Percentiles rank a stretch among this genome's conserved stretches.
These are phyloP conservation scores for Notothenia coriiceps DNA, from an alignment of 2,113 vertebrate species.

Conservation along the genomic window DNA sequence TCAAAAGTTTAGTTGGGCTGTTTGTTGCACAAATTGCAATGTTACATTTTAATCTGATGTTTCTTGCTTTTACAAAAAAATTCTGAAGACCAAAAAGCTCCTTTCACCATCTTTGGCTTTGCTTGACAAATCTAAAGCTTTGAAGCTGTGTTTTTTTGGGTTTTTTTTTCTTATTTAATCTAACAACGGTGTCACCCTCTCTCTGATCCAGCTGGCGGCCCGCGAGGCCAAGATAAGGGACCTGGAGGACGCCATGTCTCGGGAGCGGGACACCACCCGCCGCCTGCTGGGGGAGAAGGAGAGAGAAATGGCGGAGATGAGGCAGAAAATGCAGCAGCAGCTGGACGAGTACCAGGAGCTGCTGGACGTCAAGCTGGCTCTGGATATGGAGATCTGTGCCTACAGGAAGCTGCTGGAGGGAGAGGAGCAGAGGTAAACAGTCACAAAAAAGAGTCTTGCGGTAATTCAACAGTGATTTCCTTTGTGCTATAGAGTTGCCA, in stretches of 20 bases:
- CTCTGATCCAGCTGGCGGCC: conserved; percentile 86
- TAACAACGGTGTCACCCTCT: background rate
- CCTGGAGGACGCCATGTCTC: conserved; percentile 90
- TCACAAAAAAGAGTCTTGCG: no score
- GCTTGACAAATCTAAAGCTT: background rate
- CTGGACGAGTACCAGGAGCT: conserved; percentile 98
- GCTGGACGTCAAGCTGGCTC: conserved; percentile 95
- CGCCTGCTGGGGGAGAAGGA: conserved; percentile 93
- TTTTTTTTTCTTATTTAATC: background rate
- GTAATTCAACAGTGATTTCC: background rate
- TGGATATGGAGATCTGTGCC: conserved; percentile 98
- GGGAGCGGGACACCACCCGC: conserved; percentile 91
- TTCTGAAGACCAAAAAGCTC: no score
- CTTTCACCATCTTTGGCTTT: no score
- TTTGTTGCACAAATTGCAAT: no score
- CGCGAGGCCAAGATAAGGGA: conserved; percentile 93
- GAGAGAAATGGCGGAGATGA: conserved; percentile 94
- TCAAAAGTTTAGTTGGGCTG: no score
- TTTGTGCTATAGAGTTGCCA: no score
- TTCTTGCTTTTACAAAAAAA: no score
- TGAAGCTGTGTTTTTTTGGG: background rate
- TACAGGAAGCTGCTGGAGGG: conserved; percentile 98
- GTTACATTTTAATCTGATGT: no score
- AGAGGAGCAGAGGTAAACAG: conserved; percentile 91
- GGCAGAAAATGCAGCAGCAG: conserved; percentile 95